Evolutionary conservation across 2,888 invertebrate genomes (phyloP), one percentile per base, ranked within the genome.

Genomic region (Petrolisthes manimaculis): DNA sequence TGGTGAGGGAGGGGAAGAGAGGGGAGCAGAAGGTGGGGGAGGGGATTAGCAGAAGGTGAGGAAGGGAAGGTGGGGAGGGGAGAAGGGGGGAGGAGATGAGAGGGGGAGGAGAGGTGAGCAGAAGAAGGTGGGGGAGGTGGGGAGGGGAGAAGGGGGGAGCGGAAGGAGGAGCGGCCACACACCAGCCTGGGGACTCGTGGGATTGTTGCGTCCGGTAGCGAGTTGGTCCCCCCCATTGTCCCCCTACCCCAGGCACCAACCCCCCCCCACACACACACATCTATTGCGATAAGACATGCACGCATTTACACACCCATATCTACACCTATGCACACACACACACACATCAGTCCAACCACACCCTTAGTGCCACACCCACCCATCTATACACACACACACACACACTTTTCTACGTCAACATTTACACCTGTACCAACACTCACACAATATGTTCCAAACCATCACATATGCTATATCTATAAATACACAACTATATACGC

Each of bases 121-220:
- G 55, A 18, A 2, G 83, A 21, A 9, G 5, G 54, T 24, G 74
- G 21, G 51, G 21, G 83, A 74, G 24, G 55, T 5, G 21, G 74
- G 21, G 74, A 14, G 14, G 83, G n/a, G 75, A n/a, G 14, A n/a
- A 56, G 51, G 84, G 84, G 24, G 75, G 77, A 14, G 37, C 24
- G 37, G 74, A 61, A 56, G 84, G 14, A 53, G 79, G 51, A 9
- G 83, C 55, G 55, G n/a, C 71, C 75, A 55, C 75, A 75, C 56
- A 84, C 24, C 56, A 55, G n/a, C 84, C 84, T 51, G 69, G 69
- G 84, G 84, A 61, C 37, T 84, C 84, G 67, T 79, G 79, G 85
- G 85, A 85, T 85, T n/a, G n/a, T n/a, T 85, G 79, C 85, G 85
- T 85, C 85, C 85, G 85, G 85, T 85, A n/a, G n/a, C n/a, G 67